These are phyloP conservation scores for Hymenopus coronatus DNA, from an alignment of 2,888 invertebrate genomes.

Conservation along the genomic window DNA sequence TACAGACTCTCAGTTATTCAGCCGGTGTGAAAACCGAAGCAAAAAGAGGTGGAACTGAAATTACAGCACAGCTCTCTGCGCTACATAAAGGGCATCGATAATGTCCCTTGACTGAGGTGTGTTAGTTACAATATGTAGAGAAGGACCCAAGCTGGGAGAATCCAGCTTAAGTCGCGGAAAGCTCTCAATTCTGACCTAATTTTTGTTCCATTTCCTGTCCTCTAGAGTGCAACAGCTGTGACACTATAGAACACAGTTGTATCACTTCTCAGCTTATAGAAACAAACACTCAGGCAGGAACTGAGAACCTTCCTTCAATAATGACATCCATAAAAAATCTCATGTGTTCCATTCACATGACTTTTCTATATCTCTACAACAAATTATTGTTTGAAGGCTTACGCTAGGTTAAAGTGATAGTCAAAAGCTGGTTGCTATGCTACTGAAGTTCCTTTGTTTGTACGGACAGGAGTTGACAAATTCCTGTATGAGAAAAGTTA, in stretches of 20 bases:
- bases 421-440: no score
- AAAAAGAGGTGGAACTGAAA: not conserved
- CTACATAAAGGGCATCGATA: not conserved
- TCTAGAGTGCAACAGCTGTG: not conserved
- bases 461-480: no score
- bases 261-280: not conserved
- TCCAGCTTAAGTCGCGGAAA: not conserved
- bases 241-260: not conserved
- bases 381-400: no score
- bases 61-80: not conserved
- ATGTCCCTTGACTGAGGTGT: not conserved
- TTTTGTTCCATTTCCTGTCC: not conserved
- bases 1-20: no score
- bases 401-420: no score
- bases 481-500: no score
- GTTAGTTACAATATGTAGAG: not conserved
- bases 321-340: no score
- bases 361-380: no score
- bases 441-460: no score
- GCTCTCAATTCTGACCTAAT: not conserved
- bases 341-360: no score
- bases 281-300: no score
- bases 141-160: not conserved
- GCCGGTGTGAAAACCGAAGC: not conserved
- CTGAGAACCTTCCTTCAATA: no score